These are phyloP conservation scores for Listrodromus nycthemerus DNA, from an alignment of 2,888 invertebrate species.

Conservation along the genomic window DNA sequence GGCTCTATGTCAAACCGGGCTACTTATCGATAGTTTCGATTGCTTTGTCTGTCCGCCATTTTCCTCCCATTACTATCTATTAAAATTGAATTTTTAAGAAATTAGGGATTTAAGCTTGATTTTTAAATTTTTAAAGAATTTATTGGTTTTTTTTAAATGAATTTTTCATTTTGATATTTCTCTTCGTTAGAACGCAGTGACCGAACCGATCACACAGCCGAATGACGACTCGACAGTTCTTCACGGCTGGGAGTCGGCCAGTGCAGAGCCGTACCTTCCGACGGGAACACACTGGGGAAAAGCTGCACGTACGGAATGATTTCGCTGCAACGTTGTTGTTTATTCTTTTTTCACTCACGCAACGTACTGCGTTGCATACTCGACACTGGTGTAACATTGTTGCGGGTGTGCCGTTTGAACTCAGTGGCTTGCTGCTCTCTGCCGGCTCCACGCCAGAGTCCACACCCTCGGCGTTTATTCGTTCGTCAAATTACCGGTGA, in stretches of 20 bases:
- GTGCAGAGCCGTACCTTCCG: not conserved
- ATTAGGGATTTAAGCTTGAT: not conserved
- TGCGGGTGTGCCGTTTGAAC: constrained; percentile 56
- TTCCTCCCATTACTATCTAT: constrained; percentile 1
- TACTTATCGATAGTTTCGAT: not conserved
- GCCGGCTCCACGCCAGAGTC: constrained; percentile 43
- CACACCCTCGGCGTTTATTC: constrained; percentile 65
- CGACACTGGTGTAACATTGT: constrained; percentile 43
- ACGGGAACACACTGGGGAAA: constrained; percentile 37
- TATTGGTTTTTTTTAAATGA: not conserved
- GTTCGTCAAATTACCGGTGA: constrained; percentile 60
- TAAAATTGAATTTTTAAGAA: not conserved
- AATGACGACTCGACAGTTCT: constrained; percentile 11
- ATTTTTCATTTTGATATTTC: not conserved
- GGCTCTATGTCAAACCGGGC: not conserved
- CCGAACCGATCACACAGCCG: not conserved
- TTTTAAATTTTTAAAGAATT: not conserved
- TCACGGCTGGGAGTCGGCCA: not conserved
- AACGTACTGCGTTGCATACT: constrained; percentile 24
- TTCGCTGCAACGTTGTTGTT: constrained; percentile 18
- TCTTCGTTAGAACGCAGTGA: not conserved
- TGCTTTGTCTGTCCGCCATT: not conserved
- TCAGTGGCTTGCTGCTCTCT: constrained; percentile 21
- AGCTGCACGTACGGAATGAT: constrained; percentile 23
- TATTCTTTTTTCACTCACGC: constrained; percentile 10